Conservation (phyloP, 2,888 invertebrate species). For the Augochlorella aurata region DNA sequence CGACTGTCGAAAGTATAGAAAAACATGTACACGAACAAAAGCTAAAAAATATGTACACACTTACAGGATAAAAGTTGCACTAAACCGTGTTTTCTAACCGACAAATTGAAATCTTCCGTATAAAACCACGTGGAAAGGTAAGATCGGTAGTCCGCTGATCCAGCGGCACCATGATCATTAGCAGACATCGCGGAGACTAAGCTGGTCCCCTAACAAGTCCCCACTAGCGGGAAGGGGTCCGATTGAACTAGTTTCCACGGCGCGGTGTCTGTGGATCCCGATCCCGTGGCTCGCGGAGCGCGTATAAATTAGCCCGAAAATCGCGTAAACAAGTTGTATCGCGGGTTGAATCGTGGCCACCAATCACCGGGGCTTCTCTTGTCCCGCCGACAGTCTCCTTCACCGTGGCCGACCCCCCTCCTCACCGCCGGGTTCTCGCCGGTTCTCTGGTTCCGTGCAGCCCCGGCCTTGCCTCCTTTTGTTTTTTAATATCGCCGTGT, state of each 20-base stretch:
- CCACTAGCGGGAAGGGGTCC: not conserved
- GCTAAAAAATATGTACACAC: too few species aligned
- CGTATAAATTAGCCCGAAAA: conserved; percentile 67
- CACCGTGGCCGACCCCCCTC: conserved; percentile 25
- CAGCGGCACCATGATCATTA: not conserved
- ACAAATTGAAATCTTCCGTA: too few species aligned
- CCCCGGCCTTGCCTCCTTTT: conserved; percentile 62
- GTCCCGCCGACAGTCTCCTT: conserved; percentile 58
- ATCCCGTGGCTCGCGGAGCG: conserved; percentile 37
- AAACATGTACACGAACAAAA: too few species aligned
- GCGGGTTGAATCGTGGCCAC: conserved; percentile 61
- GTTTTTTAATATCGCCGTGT: conserved; percentile 77
- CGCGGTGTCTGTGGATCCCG: conserved; percentile 7
- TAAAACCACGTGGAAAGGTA: too few species aligned
- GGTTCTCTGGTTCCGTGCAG: conserved; percentile 33
- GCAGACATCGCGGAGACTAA: not conserved
- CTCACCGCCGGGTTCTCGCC: not conserved
- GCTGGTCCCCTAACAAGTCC: not conserved
- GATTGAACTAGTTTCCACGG: conserved; percentile 52
- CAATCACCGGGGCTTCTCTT: conserved; percentile 65
- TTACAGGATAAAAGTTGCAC: too few species aligned
- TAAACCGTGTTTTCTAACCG: too few species aligned
- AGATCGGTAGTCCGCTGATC: not conserved
- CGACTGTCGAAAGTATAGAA: too few species aligned
- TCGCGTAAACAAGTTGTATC: conserved; percentile 67